Conservation (phyloP, 2,113 vertebrate species). For the Kryptolebias marmoratus region DNA sequence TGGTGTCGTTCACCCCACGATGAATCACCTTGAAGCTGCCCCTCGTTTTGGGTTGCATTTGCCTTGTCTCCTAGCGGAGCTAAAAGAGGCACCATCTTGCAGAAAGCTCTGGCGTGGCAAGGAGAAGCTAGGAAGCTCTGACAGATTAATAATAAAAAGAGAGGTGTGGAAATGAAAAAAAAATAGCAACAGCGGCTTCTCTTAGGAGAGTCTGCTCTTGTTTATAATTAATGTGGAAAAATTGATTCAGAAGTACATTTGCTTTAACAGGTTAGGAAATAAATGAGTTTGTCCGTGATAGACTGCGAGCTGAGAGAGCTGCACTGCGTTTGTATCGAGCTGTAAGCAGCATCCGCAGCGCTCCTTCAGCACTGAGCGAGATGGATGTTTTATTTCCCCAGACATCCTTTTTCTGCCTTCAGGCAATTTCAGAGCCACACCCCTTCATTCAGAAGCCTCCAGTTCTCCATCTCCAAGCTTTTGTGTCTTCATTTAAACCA, state of each 20-base stretch:
- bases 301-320: conserved; percentile 52
- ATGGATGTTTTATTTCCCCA: conserved; percentile 39
- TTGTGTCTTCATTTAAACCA: not conserved
- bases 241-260: conserved; percentile 47
- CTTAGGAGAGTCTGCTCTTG: conserved; percentile 19
- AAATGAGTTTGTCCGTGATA: conserved; percentile 37
- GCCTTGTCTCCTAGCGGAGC: conserved; percentile 30
- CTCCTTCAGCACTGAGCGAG: not conserved
- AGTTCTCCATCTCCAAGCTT: not conserved
- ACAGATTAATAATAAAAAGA: conserved; percentile 52
- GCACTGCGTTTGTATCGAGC: conserved; percentile 35
- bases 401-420: conserved; percentile 26
- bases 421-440: conserved; percentile 16
- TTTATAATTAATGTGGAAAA: conserved; percentile 41
- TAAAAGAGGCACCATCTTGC: conserved; percentile 51
- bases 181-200: conserved; percentile 2
- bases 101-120: conserved; percentile 32
- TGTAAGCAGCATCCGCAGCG: conserved; percentile 28
- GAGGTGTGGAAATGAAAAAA: conserved; percentile 23
- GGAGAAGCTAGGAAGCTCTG: conserved; percentile 27
- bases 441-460: conserved; percentile 21
- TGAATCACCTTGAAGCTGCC: conserved; percentile 48
- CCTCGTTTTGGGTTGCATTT: conserved; percentile 14
- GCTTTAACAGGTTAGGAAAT: conserved; percentile 13
- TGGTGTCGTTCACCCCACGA: conserved; percentile 21